Evolutionary conservation across 2,113 vertebrate genomes (phyloP).

Genomic region (Neomonachus schauinslandi): DNA sequence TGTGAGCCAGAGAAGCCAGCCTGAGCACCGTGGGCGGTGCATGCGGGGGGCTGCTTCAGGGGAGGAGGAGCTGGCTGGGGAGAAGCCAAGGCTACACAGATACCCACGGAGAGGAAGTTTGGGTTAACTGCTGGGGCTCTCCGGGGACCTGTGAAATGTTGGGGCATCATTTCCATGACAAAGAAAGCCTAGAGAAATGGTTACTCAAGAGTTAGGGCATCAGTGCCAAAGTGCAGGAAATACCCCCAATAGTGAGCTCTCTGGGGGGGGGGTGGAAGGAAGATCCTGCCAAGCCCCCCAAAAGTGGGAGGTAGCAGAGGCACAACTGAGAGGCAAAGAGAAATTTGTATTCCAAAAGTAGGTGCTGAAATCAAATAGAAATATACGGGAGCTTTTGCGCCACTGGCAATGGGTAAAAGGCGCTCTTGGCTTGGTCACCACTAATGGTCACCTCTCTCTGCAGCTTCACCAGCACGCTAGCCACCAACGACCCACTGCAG

Average conservation of each 20-base stretch:
- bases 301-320: not conserved
- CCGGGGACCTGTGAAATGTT: not conserved
- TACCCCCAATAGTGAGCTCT: not conserved
- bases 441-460: not conserved
- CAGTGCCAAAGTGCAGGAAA: not conserved
- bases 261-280: not conserved
- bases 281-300: not conserved
- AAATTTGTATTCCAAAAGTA: not conserved
- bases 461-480: constrained; percentile 94
- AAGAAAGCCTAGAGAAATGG: not conserved
- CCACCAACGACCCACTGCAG: constrained; percentile 92
- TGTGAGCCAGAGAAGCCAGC: not conserved
- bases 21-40: not conserved
- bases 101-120: not conserved
- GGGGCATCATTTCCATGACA: not conserved
- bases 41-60: fast-evolving
- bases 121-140: too few species aligned
- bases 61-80: not conserved
- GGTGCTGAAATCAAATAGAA: not conserved
- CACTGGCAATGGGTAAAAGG: fast-evolving
- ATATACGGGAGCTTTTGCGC: fast-evolving
- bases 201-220: not conserved
- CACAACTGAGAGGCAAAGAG: not conserved
- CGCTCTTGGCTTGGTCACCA: not conserved
- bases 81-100: too few species aligned